phyloP scores from a whole-genome alignment of 2,888 invertebrate genomes.

The Gortyna flavago region DNA sequence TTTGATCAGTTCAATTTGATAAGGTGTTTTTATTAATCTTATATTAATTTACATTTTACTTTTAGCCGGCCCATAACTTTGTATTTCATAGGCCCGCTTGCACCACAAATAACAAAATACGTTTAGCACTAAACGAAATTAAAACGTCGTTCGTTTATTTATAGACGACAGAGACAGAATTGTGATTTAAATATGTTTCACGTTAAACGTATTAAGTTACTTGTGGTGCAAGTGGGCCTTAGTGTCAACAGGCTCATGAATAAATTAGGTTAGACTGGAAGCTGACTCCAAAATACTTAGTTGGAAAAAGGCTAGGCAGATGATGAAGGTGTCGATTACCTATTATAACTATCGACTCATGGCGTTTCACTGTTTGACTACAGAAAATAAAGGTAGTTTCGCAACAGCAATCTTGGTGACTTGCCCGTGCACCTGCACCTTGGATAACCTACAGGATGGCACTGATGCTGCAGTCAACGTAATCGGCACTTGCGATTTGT shows the following conservation, averaged over 20 bases:
- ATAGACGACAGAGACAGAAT: background rate
- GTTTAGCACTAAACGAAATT: background rate
- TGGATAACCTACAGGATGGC: no score
- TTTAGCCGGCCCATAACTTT: no score
- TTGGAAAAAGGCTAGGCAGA: background rate
- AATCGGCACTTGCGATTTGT: no score
- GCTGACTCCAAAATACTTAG: background rate
- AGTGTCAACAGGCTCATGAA: background rate
- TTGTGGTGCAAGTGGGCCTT: background rate
- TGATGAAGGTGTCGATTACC: background rate
- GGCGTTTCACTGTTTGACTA: background rate
- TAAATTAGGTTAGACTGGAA: background rate
- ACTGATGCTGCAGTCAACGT: no score
- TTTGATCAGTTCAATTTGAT: constrained; percentile 18
- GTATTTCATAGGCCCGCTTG: background rate
- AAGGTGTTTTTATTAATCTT: background rate
- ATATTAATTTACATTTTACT: no score
- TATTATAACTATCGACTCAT: background rate
- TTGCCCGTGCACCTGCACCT: background rate
- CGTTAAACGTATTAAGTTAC: background rate
- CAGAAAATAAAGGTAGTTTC: no score
- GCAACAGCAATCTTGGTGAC: background rate
- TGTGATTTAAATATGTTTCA: background rate
- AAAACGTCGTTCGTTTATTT: background rate
- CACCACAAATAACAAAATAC: background rate